These are phyloP conservation scores for Neolamprologus tretocephalus DNA, from an alignment of 2,113 vertebrate genomes.

Conservation along the genomic window DNA sequence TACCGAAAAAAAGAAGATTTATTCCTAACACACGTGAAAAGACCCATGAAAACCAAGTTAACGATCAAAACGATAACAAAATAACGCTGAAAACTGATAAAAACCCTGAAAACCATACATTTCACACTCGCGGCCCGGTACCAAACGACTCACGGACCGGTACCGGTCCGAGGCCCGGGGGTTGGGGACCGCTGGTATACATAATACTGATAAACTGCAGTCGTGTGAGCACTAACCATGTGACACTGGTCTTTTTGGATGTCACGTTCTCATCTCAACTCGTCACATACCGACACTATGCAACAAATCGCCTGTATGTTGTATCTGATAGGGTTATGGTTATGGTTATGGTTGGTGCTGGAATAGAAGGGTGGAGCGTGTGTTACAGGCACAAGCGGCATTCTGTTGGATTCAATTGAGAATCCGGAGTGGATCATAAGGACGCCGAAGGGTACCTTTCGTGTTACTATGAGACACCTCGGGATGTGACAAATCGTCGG, in stretches of 20 bases:
- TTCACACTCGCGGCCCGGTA: too few relatives aligned
- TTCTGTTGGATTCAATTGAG: neutral
- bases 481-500: accelerated
- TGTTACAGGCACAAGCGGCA: neutral
- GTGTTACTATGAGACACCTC: neutral
- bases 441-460: neutral
- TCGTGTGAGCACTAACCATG: neutral
- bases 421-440: neutral
- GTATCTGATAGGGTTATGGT: neutral
- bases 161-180: too few relatives aligned
- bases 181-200: accelerated
- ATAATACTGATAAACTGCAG: neutral
- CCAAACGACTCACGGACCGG: too few relatives aligned
- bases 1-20: too few relatives aligned
- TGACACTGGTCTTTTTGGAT: neutral
- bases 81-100: too few relatives aligned
- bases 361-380: accelerated
- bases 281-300: neutral
- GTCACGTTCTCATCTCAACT: neutral
- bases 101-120: too few relatives aligned
- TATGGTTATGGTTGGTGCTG: neutral
- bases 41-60: accelerated
- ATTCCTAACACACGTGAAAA: accelerated
- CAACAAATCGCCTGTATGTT: neutral
- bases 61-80: accelerated